Evolutionary conservation across 1,140 invertebrate genomes (phyloP).

Genomic region (Dinoponera quadriceps): DNA sequence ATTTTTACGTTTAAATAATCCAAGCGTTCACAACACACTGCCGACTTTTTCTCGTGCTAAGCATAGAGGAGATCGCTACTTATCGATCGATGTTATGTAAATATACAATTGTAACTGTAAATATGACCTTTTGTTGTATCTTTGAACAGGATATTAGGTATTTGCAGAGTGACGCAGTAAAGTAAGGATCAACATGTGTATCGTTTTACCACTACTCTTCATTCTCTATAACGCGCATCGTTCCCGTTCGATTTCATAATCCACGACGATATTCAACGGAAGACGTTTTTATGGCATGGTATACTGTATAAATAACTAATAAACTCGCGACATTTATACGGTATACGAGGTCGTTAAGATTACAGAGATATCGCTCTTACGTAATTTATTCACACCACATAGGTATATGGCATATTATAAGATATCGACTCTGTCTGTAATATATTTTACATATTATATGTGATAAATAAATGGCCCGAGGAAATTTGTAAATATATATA

Average conservation of each 20-base stretch:
- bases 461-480: conserved; percentile 40
- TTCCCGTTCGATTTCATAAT: conserved; percentile 12
- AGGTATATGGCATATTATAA: conserved; percentile 60
- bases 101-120: conserved; percentile 52
- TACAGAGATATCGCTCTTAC: background rate
- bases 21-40: conserved; percentile 22
- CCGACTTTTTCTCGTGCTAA: conserved; percentile 41
- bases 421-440: conserved; percentile 58
- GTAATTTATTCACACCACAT: conserved; percentile 66
- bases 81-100: conserved; percentile 59
- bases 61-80: conserved; percentile 18
- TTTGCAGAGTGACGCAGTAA: conserved; percentile 21
- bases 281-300: conserved; percentile 38
- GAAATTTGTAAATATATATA: conserved; percentile 51
- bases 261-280: background rate
- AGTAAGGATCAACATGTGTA: conserved; percentile 16
- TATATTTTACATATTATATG: conserved; percentile 37
- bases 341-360: conserved; percentile 8
- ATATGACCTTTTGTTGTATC: conserved; percentile 52
- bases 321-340: conserved; percentile 26
- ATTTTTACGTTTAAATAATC: conserved; percentile 44
- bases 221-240: background rate
- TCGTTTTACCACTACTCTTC: conserved; percentile 1
- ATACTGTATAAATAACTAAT: conserved; percentile 45
- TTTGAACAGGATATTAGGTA: conserved; percentile 44